A percentile compares a stretch with the other conserved stretches of the same genome.
Conservation (phyloP, 2,888 invertebrate species). For the Protonemura montana region DNA sequence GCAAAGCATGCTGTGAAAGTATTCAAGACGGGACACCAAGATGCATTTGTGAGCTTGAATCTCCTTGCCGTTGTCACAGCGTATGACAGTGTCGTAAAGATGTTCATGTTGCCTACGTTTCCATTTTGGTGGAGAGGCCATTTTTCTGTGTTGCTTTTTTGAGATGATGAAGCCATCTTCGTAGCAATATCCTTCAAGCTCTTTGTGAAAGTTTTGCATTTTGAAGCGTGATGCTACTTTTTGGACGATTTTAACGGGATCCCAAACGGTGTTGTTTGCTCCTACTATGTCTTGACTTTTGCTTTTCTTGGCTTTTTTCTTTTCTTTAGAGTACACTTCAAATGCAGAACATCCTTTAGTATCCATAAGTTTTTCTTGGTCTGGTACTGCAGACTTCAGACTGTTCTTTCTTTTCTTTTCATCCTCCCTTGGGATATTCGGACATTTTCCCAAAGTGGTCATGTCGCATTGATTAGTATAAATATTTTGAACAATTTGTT, state of each 20-base stretch:
- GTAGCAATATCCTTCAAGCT: constrained; percentile 44
- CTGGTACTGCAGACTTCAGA: background rate
- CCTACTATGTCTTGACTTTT: constrained; percentile 50
- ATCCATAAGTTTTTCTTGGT: background rate
- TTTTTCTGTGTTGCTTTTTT: background rate
- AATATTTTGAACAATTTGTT: constrained; percentile 72
- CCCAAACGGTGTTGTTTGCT: constrained; percentile 55
- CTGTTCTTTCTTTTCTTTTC: background rate
- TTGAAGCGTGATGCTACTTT: constrained; percentile 61
- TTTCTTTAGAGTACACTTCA: constrained; percentile 60
- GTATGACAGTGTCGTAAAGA: constrained; percentile 70
- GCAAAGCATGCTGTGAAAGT: constrained; percentile 85
- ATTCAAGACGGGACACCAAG: constrained; percentile 81
- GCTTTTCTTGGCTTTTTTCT: constrained; percentile 52
- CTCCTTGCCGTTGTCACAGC: constrained; percentile 59
- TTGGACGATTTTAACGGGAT: constrained; percentile 66
- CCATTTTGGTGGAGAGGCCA: constrained; percentile 56
- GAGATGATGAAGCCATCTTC: constrained; percentile 45
- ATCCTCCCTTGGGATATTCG: background rate
- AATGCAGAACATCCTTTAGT: constrained; percentile 61
- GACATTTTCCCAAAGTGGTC: constrained; percentile 16
- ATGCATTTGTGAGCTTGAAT: constrained; percentile 81
- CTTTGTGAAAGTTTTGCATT: constrained; percentile 38
- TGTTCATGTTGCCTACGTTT: constrained; percentile 62
- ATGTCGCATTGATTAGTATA: constrained; percentile 75